Conservation (phyloP, 2,888 invertebrate species). For the Ornithoptera priamus region DNA sequence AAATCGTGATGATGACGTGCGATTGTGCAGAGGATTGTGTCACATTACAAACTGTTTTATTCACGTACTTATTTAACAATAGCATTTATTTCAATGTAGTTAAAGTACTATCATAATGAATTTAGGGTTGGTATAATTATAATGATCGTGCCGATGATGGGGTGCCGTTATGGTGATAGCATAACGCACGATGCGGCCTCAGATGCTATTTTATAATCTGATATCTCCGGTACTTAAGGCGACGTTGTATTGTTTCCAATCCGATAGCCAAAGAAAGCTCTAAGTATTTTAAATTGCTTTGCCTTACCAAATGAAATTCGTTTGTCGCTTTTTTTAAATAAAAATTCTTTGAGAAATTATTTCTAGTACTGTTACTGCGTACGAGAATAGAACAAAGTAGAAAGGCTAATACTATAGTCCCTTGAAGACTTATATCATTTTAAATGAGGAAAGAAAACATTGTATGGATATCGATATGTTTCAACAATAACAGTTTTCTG, state of each 20-base stretch:
- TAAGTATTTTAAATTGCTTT: background rate
- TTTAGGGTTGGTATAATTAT: slow-evolving; percentile 32
- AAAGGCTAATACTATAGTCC: too few species aligned
- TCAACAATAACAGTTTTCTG: too few species aligned
- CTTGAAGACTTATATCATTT: too few species aligned
- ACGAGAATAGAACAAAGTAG: too few species aligned
- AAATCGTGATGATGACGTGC: slow-evolving; percentile 56
- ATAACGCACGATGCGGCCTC: slow-evolving; percentile 35
- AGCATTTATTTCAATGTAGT: background rate
- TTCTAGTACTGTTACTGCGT: too few species aligned
- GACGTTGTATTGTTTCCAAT: slow-evolving; percentile 22
- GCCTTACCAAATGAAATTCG: background rate
- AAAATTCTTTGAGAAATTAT: background rate
- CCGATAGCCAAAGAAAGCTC: slow-evolving; percentile 22
- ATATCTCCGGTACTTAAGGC: slow-evolving; percentile 22
- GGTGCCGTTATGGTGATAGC: slow-evolving; percentile 36
- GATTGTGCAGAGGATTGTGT: slow-evolving; percentile 42
- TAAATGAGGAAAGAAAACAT: too few species aligned
- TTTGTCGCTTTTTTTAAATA: background rate
- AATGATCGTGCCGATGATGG: slow-evolving; percentile 37
- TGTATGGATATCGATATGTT: too few species aligned
- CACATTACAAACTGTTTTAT: slow-evolving; percentile 21
- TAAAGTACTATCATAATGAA: slow-evolving; percentile 15
- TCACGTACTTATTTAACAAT: background rate
- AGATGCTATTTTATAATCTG: slow-evolving; percentile 30